A percentile compares a stretch with the other conserved stretches of the same genome.
Evolutionary conservation across 92 coral and sea anemone species (phyloP).

Genomic region (Pocillopora grandis): DNA sequence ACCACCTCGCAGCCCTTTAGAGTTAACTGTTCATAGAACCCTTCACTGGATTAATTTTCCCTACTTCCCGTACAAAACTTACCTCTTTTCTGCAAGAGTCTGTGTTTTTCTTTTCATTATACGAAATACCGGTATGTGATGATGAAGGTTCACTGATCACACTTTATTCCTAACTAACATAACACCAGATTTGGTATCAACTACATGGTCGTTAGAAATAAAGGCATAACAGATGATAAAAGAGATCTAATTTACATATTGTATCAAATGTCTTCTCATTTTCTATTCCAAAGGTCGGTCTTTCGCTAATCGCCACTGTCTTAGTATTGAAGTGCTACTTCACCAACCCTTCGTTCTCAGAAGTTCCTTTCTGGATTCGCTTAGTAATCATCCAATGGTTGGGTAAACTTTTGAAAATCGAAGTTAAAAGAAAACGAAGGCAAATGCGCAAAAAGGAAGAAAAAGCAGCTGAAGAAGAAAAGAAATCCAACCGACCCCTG

Average conservation of each 20-base stretch:
- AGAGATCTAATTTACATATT: background rate
- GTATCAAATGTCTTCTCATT: background rate
- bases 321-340: conserved; percentile 83
- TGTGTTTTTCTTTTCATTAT: no score
- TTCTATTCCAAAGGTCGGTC: conserved; percentile 66
- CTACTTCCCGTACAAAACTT: no score
- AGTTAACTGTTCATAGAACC: no score
- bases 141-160: no score
- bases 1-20: no score
- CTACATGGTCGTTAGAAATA: no score
- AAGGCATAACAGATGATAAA: no score
- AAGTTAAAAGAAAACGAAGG: conserved; percentile 45
- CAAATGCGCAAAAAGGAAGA: conserved; percentile 26
- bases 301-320: conserved; percentile 85
- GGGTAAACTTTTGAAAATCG: conserved; percentile 62
- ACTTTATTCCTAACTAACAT: no score
- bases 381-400: conserved; percentile 68
- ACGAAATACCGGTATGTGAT: no score
- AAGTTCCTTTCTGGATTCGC: conserved; percentile 88
- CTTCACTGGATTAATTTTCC: no score
- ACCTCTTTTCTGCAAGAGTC: no score
- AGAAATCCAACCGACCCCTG: conserved; percentile 28
- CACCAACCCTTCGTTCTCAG: conserved; percentile 77
- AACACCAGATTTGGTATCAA: no score
- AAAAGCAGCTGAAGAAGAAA: conserved; percentile 17